Base-by-base conservation (phyloP, 1,140 invertebrate genomes). In the Carposina sasakii region DNA sequence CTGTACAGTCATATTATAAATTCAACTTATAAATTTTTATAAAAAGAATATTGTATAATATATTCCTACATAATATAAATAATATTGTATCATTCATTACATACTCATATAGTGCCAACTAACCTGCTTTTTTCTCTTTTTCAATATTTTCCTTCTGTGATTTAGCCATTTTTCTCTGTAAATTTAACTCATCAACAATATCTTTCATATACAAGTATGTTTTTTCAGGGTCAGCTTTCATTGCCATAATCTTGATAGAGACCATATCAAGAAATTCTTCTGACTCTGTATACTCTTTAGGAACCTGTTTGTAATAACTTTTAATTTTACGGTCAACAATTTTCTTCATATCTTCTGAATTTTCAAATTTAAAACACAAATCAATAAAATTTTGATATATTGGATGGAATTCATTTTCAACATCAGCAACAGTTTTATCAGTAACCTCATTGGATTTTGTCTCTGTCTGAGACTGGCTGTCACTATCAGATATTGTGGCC, bases 181-280 rank as follows among this genome's bases (percentile, higher is more conserved):
- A 63, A 60, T 84, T 84, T 34, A 84, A 55, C 57, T 84, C 77
- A 67, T 84, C 77, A 20, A 84, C 81, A 67, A 84, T 54, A 68
- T 81, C 81, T 59, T 81, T 84, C 51, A 84, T 81, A 47, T 70
- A 79, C 28, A 82, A 67, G 63, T 79, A 84, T 74, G 81, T 75
- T 58, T 78, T 79, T 10, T 74, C 69, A 33, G 81, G 71, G 10
- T 56, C 53, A 26, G 67, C 63, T 28, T 73, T 71, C 60, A 82
- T 84, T n/a, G 73, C 54, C 24, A 62, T 30, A 34, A 77, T 67
- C 67, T 84, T 84, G 53, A 67, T 67, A 30, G 71, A 66, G 8
- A 84, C 73, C 67, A 81, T 71, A 24, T 84, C 76, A 42, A 68
- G 57, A 60, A 84, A 84, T 15, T 72, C 71, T 51, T 81, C 77